phyloP scores from a whole-genome alignment of 1,140 invertebrate species.

The Hypothenemus hampei region DNA sequence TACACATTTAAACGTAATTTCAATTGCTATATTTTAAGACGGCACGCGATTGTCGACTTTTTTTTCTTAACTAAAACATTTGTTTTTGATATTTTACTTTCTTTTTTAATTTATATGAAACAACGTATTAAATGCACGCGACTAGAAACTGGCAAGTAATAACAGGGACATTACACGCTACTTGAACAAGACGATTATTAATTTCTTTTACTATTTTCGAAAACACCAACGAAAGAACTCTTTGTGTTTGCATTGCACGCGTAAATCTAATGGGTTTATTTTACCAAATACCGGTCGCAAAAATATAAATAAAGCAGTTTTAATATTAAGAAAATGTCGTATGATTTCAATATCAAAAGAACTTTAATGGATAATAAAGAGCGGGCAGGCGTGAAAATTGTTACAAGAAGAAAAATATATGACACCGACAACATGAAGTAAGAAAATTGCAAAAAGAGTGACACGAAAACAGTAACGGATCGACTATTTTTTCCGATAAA shows the following conservation, averaged over 20 bases:
- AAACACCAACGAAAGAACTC: too few relatives aligned
- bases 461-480: neutral
- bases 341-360: constrained; percentile 47
- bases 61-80: constrained; percentile 4
- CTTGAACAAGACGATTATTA: neutral
- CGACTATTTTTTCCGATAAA: neutral
- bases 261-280: too few relatives aligned
- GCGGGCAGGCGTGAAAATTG: constrained; percentile 46
- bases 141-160: constrained; percentile 5
- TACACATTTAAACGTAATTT: neutral
- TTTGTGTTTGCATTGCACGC: too few relatives aligned
- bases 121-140: constrained; percentile 7
- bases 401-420: constrained; percentile 42
- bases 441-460: constrained; percentile 24
- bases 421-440: constrained; percentile 25
- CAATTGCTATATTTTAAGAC: neutral
- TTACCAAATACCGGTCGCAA: too few relatives aligned
- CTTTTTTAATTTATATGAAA: constrained; percentile 8
- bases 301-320: too few relatives aligned
- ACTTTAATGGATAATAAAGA: constrained; percentile 44
- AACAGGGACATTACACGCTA: constrained; percentile 19
- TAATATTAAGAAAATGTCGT: constrained; percentile 47
- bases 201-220: too few relatives aligned
- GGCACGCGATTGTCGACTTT: constrained; percentile 7
- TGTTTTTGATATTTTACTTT: constrained; percentile 19